Evolutionary conservation across 2,888 invertebrate genomes (phyloP), one percentile per base, ranked within the genome.

Genomic region (Cyaniris semiargus): DNA sequence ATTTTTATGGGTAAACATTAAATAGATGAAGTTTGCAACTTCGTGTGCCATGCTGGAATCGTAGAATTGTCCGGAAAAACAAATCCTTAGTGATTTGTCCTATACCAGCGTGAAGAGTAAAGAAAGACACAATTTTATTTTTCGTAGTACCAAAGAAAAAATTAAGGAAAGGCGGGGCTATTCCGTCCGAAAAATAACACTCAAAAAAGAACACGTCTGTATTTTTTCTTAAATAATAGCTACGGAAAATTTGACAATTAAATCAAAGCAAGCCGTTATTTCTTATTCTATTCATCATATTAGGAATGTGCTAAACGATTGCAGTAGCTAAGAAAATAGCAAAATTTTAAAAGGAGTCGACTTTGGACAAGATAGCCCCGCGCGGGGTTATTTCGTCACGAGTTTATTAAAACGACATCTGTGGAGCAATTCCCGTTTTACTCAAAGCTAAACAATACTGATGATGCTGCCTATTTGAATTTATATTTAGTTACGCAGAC

Each of bases 211-310:
- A 53, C 15, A 18, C 53, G 53, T 53, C 53, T 53, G 53, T 53
- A 53, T 53, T 53, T 53, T 53, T 53, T 53, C 53, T 53, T 53
- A 53, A 53, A 53, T 53, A 53, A 53, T 53, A 53, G 53, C 53
- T 53, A 53, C 18, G 53, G 53, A 53, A 53, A 53, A 53, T 53
- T 53, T 53, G 53, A 53, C 53, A 53, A 53, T 53, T 15, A 53
- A 13, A 53, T 53, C 53, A 13, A 53, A 53, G 13, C 53, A 53
- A 53, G 53, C 53, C 53, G 53, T 53, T 53, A 53, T 53, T 53
- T 18, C 13, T 53, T 53, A 53, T 53, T 53, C 18, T 53, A 53
- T 18, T 53, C 53, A 53, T 15, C 53, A 53, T 31, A 31, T 31
- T 53, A 15, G 53, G 53, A 53, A 53, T 53, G 53, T 53, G 53